Evolutionary conservation across 2,797 vertebrate genomes (phyloP), one percentile per base, ranked within the genome.

Genomic region (Emydoidea blandingii): DNA sequence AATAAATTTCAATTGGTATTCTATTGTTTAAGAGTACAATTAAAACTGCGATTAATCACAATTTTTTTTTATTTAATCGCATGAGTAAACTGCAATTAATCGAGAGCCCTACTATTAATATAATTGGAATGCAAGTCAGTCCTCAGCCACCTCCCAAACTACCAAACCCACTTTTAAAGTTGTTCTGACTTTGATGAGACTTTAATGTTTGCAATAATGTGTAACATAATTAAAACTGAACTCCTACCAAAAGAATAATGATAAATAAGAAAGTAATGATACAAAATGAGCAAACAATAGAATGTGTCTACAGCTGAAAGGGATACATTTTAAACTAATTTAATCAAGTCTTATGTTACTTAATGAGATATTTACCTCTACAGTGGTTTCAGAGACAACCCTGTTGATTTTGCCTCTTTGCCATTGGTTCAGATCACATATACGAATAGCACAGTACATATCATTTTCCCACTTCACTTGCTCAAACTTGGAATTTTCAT

Each of bases 381-480:
- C 98, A 9, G 91, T 90, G 54, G 95, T 96, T 97, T 97, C 93
- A 31, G 98, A 98, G 25, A 98, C 90, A 94, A 98, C 95, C 57
- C 84, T 98, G 47, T 94, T 97, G 94, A 99, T 97, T 78, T 93
- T 98, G 84, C 98, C 99, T 98, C 99, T 98, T 85, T 98, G 98
- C 99, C 99, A 99, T 62, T 98, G 97, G 85, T 98, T 97, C 90
- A 98, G 95, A 15, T 98, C 97, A 4, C n/a, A 89, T 2, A 98
- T 5, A 2, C 98, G 97, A 86, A 99, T 99, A 91, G 99, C 99
- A 94, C 99, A 99, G 89, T 97, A 97, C 99, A 99, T 99, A 76
- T 96, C 95, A 1, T 78, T 95, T 91, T 98, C 97, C 99, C 99
- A 99, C 31, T 94, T 90, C 81, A 98, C 25, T 0, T 97, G 94